A percentile compares a stretch with the other conserved stretches of the same genome.
Evolutionary conservation across 2,888 invertebrate species (phyloP).

Genomic region (Bombylius discolor): DNA sequence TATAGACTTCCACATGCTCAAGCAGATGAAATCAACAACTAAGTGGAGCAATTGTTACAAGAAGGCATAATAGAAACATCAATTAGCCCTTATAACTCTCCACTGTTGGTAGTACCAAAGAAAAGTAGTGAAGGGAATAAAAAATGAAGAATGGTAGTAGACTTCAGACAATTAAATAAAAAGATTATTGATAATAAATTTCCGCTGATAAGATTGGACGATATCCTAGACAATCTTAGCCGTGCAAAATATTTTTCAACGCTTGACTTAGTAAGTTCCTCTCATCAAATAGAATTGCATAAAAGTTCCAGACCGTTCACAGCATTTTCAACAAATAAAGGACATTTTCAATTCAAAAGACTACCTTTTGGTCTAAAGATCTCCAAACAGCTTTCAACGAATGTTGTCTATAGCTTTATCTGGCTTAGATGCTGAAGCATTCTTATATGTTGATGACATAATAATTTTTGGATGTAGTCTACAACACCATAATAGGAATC

Average conservation of each 20-base stretch:
- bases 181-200: no score
- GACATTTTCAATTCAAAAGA: slow-evolving; percentile 14
- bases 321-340: slow-evolving; percentile 11
- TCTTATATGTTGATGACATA: slow-evolving; percentile 17
- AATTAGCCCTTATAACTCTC: slow-evolving; percentile 13
- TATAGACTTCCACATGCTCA: slow-evolving; percentile 5
- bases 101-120: slow-evolving; percentile 18
- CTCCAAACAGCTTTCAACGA: slow-evolving; percentile 14
- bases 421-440: slow-evolving; percentile 10
- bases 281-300: no score
- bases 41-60: slow-evolving; percentile 19
- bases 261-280: no score
- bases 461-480: slow-evolving; percentile 13
- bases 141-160: no score
- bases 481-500: slow-evolving; percentile 9
- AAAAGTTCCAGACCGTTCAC: slow-evolving; percentile 3
- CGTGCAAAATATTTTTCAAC: no score
- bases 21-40: slow-evolving; percentile 7
- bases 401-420: slow-evolving; percentile 13
- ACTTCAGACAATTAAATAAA: no score
- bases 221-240: no score
- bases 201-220: no score
- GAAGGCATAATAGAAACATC: slow-evolving; percentile 20
- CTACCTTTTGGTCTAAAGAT: slow-evolving; percentile 14
- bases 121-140: not conserved